Base-by-base conservation (phyloP, 1,140 invertebrate genomes). In the Calosoma granatense region DNA sequence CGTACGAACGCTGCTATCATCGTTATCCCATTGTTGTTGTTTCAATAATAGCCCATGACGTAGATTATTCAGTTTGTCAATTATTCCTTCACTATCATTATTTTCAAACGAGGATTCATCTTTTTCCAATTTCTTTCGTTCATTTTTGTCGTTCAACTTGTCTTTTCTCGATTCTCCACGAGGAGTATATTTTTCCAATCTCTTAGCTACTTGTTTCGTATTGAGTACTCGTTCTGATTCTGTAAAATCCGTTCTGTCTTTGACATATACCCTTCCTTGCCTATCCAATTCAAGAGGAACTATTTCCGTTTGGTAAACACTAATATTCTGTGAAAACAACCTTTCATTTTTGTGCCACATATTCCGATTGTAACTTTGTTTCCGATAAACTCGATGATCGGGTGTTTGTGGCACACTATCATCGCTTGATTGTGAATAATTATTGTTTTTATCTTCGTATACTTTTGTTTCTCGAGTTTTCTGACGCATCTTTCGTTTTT, bases 401-500 rank as follows among this genome's bases (percentile, higher is more conserved):
- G 76, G 77, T 63, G 76, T 79, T 2, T 73, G 77, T 22, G 74
- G 77, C 51, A 76, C 72, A 61, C 78, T 80, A 51, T 81, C 79
- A 51, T 80, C 79, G 63, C 79, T 80, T 2, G 78, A 81, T 17
- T 74, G 74, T 39, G 74, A 64, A 63, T 77, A 77, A 47, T 75
- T 72, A 6, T 57, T 59, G 15, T 56, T 58, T 54, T 67, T 70
- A 39, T 68, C 65, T 12, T 69, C 67, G 56, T 67, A 66, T 11
- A 47, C 57, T 61, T 75, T 72, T n/a, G 70, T 65, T 65, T 75
- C 72, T 55, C 76, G 70, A 56, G 73, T 70, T 65, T 80, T 77
- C 64, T 80, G 76, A 30, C 81, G 72, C 54, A 83, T 65, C 71
- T 82, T 81, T 61, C 84, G 64, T 61, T 82, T 78, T 70, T 82